Evolutionary conservation across 2,888 invertebrate species (phyloP).

Genomic region (Drosophila borborema): DNA sequence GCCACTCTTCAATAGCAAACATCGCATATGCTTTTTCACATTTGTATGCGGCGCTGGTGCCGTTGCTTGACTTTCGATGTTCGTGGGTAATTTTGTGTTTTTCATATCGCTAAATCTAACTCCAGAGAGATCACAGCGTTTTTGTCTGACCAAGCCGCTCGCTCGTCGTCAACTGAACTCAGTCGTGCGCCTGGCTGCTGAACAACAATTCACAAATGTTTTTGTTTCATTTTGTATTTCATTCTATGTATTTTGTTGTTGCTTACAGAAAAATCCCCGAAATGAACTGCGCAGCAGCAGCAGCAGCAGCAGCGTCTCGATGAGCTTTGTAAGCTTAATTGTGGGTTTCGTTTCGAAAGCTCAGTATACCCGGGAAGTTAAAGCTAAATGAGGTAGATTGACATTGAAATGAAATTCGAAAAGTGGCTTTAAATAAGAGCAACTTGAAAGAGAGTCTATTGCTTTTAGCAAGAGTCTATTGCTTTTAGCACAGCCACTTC

Average conservation of each 20-base stretch:
- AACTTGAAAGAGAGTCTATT: too few relatives aligned
- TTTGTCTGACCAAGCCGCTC: constrained; percentile 48
- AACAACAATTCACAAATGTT: constrained; percentile 37
- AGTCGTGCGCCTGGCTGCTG: constrained; percentile 25
- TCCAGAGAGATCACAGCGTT: constrained; percentile 5
- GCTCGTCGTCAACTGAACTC: constrained; percentile 50
- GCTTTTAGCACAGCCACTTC: neutral
- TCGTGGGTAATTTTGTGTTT: neutral
- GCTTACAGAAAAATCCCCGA: constrained; percentile 56
- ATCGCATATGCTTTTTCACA: constrained; percentile 27
- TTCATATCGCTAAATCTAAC: constrained; percentile 17
- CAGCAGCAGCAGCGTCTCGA: constrained; percentile 37
- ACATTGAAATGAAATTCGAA: neutral
- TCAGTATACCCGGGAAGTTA: constrained; percentile 9
- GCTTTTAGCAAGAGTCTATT: neutral
- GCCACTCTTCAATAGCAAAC: constrained; percentile 51
- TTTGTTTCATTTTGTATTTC: constrained; percentile 29
- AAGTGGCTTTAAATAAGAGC: too few relatives aligned
- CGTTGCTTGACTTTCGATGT: constrained; percentile 26
- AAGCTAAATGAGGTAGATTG: neutral
- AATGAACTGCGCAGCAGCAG: constrained; percentile 48
- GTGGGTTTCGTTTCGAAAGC: constrained; percentile 6
- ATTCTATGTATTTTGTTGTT: constrained; percentile 11
- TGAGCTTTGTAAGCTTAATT: constrained; percentile 25
- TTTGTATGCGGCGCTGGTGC: constrained; percentile 4